Evolutionary conservation across 2,797 vertebrate genomes (phyloP), one percentile per base, ranked within the genome.

Genomic region (Acanthornis magna): DNA sequence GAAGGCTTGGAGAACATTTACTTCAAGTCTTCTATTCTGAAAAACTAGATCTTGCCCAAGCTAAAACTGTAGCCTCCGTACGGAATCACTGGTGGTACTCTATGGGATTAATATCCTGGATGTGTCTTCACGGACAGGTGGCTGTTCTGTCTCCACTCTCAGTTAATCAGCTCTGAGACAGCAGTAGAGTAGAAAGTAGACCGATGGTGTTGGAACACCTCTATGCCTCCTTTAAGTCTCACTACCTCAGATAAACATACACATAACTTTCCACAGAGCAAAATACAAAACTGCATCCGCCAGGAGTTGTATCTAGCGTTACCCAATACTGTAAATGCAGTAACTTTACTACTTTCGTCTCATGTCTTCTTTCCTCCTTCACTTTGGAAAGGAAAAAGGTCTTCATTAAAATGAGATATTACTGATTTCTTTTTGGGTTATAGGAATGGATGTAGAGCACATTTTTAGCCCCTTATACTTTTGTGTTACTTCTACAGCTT

Each of bases 401-500:
- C 11, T 55, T 73, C 66, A 51, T 40, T 40, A 74, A 92, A 88
- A 58, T 5, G 6, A 72, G 66, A 68, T 45, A 26, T 38, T 45
- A 61, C 21, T 65, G 8, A 12, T n/a, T 11, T 12, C 4, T 40
- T 38, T 92, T 73, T 36, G 8, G 4, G 7, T 50, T 63, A 43
- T 63, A 76, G 29, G 45, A 79, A 54, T 55, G 58, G 40, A 40
- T 32, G 18, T 26, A 74, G 8, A 87, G 38, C 27, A 51, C 32
- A n/a, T 22, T 88, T 55, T 74, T 38, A 87, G 55, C 17, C 8
- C 63, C 67, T 96, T n/a, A 84, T 7, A 6, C 30, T 86, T 10
- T 62, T 82, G 62, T 92, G 51, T 94, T 95, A 48, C 55, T 61
- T 85, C 72, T 36, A 72, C 80, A 98, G 98, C 29, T 95, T 75